Evolutionary conservation across 1,140 invertebrate species (phyloP).

Genomic region (Drosophila subobscura): DNA sequence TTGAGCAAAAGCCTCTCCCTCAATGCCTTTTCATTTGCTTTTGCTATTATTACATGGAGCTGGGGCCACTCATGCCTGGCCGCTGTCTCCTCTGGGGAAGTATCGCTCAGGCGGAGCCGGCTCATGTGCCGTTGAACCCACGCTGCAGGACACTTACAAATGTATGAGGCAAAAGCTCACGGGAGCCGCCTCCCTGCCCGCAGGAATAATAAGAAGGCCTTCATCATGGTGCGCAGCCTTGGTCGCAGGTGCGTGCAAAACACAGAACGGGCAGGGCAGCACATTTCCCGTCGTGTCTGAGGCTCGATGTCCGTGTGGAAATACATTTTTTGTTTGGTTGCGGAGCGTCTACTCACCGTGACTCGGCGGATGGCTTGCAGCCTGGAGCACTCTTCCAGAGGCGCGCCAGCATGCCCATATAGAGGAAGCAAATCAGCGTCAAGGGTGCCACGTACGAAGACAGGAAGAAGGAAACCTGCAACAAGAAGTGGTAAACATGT

Average conservation of each 20-base stretch:
- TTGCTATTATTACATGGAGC: too few species aligned
- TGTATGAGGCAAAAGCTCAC: constrained; percentile 60
- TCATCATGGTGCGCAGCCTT: constrained; percentile 48
- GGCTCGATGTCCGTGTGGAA: constrained; percentile 5
- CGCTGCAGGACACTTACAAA: constrained; percentile 54
- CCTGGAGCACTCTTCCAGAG: constrained; percentile 93
- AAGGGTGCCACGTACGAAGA: constrained; percentile 94
- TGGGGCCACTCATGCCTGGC: too few species aligned
- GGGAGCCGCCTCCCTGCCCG: constrained; percentile 14
- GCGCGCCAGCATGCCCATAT: constrained; percentile 94
- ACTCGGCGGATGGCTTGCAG: constrained; percentile 87
- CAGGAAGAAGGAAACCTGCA: constrained; percentile 91
- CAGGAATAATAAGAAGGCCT: constrained; percentile 70
- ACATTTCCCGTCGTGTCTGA: not conserved
- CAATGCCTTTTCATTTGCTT: not conserved
- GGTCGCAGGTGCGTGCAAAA: constrained; percentile 29
- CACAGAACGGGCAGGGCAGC: not conserved
- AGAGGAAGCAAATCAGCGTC: constrained; percentile 94
- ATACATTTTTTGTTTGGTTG: too few species aligned
- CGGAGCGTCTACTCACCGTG: constrained; percentile 65
- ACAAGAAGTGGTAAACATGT: constrained; percentile 19
- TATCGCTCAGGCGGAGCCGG: constrained; percentile 1
- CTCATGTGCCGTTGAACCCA: constrained; percentile 28
- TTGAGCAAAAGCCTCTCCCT: too few species aligned
- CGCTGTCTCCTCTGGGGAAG: not conserved